Base-by-base conservation (phyloP, 2,888 invertebrate species). In the Rhopalosiphum nymphaeae region DNA sequence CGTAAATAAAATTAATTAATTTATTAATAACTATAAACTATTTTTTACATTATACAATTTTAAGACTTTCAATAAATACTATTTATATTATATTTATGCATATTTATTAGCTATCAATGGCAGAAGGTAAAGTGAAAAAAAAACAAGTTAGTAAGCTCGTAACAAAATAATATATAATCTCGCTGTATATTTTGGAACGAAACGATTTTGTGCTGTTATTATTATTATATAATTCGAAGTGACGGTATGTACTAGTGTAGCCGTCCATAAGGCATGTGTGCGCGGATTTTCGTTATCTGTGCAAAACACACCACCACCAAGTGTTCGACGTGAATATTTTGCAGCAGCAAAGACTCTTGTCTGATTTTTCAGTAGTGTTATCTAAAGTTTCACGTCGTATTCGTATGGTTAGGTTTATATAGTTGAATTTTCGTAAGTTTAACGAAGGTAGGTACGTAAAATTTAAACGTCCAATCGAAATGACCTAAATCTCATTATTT, bases 91-190 rank as follows among this genome's bases (percentile, higher is more conserved):
- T 67, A 36, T 36, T 67, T 67, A 4, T n/a, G 67, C n/a, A 29
- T 5, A 67, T 13, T n/a, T n/a, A 16, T 67, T n/a, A 67, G n/a
- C 5, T 36, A 67, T n/a, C 1, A 67, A n/a, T 67, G 36, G 16
- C n/a, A 36, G 16, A 67, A 7, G 67, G 36, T 67, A 36, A 67
- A 36, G 36, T 67, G 16, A 7, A 67, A 67, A 67, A 61, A 67
- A 16, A 67, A 67, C n/a, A 16, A 67, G 16, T 36, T 67, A 46
- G 44, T 7, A 46, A n/a, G n/a, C 67, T 67, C 16, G 36, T 36
- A 86, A 86, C 46, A 26, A 86, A 86, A 86, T 46, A 86, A 53
- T 53, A 67, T 67, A 67, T 67, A 67, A 67, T 67, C 67, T 36
- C 61, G 4, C 61, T n/a, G 61, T 67, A 67, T 67, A n/a, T 29